phyloP scores from a whole-genome alignment of 2,888 invertebrate species.

The Pyralis farinalis region DNA sequence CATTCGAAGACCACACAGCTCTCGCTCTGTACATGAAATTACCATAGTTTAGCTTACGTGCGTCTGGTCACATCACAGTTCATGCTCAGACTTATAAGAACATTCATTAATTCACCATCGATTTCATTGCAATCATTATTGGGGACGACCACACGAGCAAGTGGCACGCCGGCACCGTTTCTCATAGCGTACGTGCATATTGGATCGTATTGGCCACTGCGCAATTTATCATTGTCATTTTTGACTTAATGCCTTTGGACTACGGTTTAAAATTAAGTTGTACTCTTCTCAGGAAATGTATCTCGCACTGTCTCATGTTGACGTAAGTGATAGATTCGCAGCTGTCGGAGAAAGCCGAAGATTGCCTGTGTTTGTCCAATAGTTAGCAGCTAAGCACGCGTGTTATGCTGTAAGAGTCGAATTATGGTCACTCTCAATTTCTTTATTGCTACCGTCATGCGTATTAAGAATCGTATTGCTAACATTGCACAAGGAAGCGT shows the following conservation, averaged over 20 bases:
- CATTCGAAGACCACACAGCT: background rate
- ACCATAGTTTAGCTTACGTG: slow-evolving; percentile 20
- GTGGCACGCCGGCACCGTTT: slow-evolving; percentile 45
- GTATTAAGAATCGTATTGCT: slow-evolving; percentile 30
- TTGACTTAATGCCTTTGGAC: slow-evolving; percentile 25
- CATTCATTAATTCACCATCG: slow-evolving; percentile 36
- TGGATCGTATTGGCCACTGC: slow-evolving; percentile 26
- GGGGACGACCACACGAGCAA: slow-evolving; percentile 36
- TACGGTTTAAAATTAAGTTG: slow-evolving; percentile 32
- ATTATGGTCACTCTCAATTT: slow-evolving; percentile 65
- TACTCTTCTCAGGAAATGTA: slow-evolving; percentile 12
- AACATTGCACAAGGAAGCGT: slow-evolving; percentile 21
- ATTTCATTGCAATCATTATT: slow-evolving; percentile 50
- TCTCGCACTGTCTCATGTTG: slow-evolving; percentile 21
- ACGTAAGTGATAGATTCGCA: slow-evolving; percentile 46
- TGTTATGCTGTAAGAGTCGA: slow-evolving; percentile 52
- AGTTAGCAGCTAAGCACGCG: slow-evolving; percentile 40
- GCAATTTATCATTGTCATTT: slow-evolving; percentile 18
- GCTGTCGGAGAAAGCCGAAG: slow-evolving; percentile 60
- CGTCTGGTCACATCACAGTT: slow-evolving; percentile 28
- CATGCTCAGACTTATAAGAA: slow-evolving; percentile 22
- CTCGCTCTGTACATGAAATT: background rate
- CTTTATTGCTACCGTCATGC: slow-evolving; percentile 57
- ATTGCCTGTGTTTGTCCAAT: slow-evolving; percentile 46
- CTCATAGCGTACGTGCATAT: slow-evolving; percentile 45